Base-by-base conservation (phyloP, 2,797 vertebrate genomes). In the Arctocebus calabarensis region DNA sequence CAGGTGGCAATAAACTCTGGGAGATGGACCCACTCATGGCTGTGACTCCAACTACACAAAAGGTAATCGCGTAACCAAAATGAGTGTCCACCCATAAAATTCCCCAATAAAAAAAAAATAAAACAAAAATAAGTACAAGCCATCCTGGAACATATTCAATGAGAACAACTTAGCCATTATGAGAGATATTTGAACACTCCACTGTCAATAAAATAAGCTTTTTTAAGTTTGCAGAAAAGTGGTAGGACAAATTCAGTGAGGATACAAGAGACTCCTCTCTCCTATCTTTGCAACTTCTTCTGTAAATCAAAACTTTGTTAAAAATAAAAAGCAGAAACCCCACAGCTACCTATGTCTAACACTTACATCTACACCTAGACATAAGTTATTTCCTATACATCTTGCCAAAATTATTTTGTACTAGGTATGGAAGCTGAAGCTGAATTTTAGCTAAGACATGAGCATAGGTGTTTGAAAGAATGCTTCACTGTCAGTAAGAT, bases 381-480 rank as follows among this genome's bases (percentile, higher is more conserved):
- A 45, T 79, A 74, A 61, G 89, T 89, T 89, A 71, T 90, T 87
- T 84, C 48, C 32, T 16, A 82, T 62, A 34, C 7, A 40, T 3
- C 87, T 89, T 87, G 52, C 40, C 48, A 95, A 92, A 96, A 95
- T 73, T 61, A 82, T 91, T 73, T 90, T 90, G 12, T 68, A 7
- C 3, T 83, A 40, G 1, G 25, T 88, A 2, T 32, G n/a, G 20
- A 86, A 83, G 2, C 17, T 37, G 27, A 74, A 84, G 34, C 17
- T 85, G 25, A 71, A 57, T 62, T 87, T 88, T 70, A 95, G 29
- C 3, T 70, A 90, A 87, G 32, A 74, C 25, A 34, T 22, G 16
- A 81, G 7, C n/a, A 57, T 10, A 22, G 25, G 12, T 71, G 14
- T 61, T 82, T 77, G 43, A 91, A 91, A 90, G 66, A 78, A 32